phyloP scores from a whole-genome alignment of 2,113 vertebrate genomes.

The Cephalopholis sonnerati region DNA sequence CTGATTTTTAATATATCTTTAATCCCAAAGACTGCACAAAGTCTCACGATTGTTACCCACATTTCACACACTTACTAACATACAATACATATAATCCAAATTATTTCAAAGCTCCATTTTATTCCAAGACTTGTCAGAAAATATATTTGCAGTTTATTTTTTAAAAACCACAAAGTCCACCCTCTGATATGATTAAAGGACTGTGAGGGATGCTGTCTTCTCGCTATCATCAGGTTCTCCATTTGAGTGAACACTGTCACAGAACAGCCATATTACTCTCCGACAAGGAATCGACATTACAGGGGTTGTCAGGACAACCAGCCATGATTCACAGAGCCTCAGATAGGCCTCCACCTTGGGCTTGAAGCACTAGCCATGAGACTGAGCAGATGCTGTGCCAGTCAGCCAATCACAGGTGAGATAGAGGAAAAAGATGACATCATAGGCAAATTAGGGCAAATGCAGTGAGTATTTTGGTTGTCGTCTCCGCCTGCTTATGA shows the following conservation, averaged over 20 bases:
- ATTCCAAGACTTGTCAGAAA: background rate
- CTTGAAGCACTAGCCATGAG: slow-evolving; percentile 88
- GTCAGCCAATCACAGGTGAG: slow-evolving; percentile 87
- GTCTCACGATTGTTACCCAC: background rate
- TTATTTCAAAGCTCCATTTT: background rate
- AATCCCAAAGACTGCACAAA: background rate
- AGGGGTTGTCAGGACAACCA: slow-evolving; percentile 95
- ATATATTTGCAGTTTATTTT: background rate
- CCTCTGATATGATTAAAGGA: background rate
- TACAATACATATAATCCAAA: no score
- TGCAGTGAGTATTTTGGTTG: slow-evolving; percentile 81
- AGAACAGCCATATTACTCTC: slow-evolving; percentile 86
- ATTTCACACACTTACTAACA: no score
- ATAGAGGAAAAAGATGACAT: slow-evolving; percentile 90
- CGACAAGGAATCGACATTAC: slow-evolving; percentile 86
- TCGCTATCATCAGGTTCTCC: slow-evolving; percentile 46
- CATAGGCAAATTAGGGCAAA: slow-evolving; percentile 91
- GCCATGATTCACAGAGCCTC: slow-evolving; percentile 88
- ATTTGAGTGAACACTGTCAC: slow-evolving; percentile 72
- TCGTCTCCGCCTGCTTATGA: slow-evolving; percentile 59
- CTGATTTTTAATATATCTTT: background rate
- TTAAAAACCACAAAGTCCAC: background rate
- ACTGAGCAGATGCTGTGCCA: slow-evolving; percentile 91
- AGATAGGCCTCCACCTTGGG: slow-evolving; percentile 91
- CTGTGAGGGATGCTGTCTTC: background rate